A percentile compares a stretch with the other conserved stretches of the same genome.
These are phyloP conservation scores for Panagrolaimus sp. DNA, from an alignment of 1,140 invertebrate species.

Conservation along the genomic window DNA sequence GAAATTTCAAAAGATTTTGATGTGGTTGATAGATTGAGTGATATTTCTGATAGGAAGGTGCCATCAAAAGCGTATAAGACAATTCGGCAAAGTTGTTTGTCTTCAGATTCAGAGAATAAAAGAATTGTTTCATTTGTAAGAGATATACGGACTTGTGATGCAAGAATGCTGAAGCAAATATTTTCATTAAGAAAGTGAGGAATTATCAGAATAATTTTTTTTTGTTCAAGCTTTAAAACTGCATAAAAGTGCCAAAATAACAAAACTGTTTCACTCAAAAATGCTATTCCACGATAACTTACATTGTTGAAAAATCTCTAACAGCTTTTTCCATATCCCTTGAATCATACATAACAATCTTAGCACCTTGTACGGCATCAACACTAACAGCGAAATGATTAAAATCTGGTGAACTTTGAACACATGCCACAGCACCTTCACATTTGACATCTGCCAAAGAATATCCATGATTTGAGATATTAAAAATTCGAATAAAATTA, in stretches of 20 bases:
- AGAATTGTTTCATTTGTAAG: slow-evolving; percentile 19
- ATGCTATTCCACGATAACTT: too few relatives aligned
- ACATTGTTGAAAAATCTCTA: not conserved
- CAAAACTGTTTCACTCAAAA: too few relatives aligned
- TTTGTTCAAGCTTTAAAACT: too few relatives aligned
- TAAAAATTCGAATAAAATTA: slow-evolving; percentile 12
- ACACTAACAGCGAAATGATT: not conserved
- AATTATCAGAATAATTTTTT: too few relatives aligned
- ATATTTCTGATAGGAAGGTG: slow-evolving; percentile 20
- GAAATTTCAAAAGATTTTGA: slow-evolving; percentile 24
- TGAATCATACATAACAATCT: slow-evolving; percentile 6
- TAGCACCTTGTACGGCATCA: slow-evolving; percentile 2
- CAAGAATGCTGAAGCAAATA: not conserved
- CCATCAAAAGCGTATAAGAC: slow-evolving; percentile 17
- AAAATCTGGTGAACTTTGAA: slow-evolving; percentile 3
- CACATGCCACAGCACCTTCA: not conserved
- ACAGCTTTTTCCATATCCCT: not conserved
- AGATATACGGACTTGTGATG: slow-evolving; percentile 26
- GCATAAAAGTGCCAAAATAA: too few relatives aligned
- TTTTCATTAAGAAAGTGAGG: not conserved
- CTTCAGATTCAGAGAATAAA: slow-evolving; percentile 16
- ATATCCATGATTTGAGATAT: not conserved
- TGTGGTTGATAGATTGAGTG: not conserved
- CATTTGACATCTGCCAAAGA: not conserved
- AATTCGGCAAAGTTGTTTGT: slow-evolving; percentile 14